Evolutionary conservation across 2,797 vertebrate genomes (phyloP).

Genomic region (Cuculus canorus): DNA sequence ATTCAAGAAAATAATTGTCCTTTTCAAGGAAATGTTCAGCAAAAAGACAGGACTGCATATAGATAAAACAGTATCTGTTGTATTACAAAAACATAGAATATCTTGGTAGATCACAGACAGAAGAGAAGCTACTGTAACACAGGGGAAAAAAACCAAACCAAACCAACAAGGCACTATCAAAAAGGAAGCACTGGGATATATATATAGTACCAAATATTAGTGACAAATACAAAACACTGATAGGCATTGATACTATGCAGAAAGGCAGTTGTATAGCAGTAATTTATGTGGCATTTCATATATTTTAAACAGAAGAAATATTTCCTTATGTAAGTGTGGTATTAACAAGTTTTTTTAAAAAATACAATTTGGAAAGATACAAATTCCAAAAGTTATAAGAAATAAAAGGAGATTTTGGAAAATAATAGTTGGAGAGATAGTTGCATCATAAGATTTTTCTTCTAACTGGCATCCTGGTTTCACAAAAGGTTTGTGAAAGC

Average conservation of each 20-base stretch:
- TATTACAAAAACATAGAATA: not conserved
- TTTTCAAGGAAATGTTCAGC: not conserved
- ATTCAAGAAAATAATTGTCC: conserved; percentile 18
- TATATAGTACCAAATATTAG: not conserved
- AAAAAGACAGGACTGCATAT: not conserved
- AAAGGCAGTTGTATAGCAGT: not conserved
- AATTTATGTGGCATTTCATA: not conserved
- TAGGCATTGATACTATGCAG: not conserved
- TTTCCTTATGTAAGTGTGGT: not conserved
- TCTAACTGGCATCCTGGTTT: not conserved
- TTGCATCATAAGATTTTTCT: not conserved
- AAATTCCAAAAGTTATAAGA: not conserved
- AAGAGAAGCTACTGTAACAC: not conserved
- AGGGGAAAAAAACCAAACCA: not conserved
- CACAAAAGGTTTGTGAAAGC: not conserved
- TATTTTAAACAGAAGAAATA: not conserved
- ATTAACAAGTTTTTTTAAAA: not conserved
- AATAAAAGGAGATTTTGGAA: not conserved
- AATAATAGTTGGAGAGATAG: not conserved
- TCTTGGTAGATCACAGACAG: not conserved
- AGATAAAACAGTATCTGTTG: not conserved
- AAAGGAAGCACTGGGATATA: not conserved
- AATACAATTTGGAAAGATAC: not conserved
- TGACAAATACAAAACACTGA: not conserved
- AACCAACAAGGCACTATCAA: not conserved